A percentile compares a stretch with the other conserved stretches of the same genome.
phyloP scores from a whole-genome alignment of 2,113 vertebrate genomes.

The Crotalus tigris region DNA sequence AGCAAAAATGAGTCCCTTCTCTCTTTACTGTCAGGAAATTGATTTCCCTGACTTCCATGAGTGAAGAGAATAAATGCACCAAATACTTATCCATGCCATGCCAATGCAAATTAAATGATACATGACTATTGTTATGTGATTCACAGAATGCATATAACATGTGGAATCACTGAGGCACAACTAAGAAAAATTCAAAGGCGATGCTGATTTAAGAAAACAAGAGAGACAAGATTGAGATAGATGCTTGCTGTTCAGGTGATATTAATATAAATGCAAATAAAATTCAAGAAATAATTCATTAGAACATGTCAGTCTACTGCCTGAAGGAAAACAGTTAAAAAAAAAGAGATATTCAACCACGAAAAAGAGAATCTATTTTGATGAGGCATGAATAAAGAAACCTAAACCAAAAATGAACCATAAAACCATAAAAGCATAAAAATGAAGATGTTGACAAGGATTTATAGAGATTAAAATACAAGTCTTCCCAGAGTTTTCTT shows the following conservation, averaged over 20 bases:
- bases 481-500: not conserved
- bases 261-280: slow-evolving; percentile 10
- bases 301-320: not conserved
- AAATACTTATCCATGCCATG: not conserved
- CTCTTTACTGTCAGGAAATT: slow-evolving; percentile 50
- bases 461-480: not conserved
- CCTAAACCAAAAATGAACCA: not conserved
- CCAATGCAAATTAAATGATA: slow-evolving; percentile 47
- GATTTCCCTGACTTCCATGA: slow-evolving; percentile 50
- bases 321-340: not conserved
- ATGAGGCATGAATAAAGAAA: not conserved
- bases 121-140: not conserved
- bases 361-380: not conserved
- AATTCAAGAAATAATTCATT: slow-evolving; percentile 10
- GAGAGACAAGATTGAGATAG: not conserved
- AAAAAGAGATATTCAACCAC: slow-evolving; percentile 20
- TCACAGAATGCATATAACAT: slow-evolving; percentile 44
- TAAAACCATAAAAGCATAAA: too few relatives aligned
- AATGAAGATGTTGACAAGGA: not conserved
- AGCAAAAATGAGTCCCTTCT: not conserved
- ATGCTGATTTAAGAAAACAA: slow-evolving; percentile 24
- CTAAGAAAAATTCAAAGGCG: slow-evolving; percentile 40
- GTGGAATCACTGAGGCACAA: slow-evolving; percentile 40
- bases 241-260: slow-evolving; percentile 24
- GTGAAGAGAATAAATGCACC: slow-evolving; percentile 49